Percentiles rank a stretch among this genome's conserved stretches.
These are phyloP conservation scores for Nymphalis io DNA, from an alignment of 1,140 invertebrate species.

Conservation along the genomic window DNA sequence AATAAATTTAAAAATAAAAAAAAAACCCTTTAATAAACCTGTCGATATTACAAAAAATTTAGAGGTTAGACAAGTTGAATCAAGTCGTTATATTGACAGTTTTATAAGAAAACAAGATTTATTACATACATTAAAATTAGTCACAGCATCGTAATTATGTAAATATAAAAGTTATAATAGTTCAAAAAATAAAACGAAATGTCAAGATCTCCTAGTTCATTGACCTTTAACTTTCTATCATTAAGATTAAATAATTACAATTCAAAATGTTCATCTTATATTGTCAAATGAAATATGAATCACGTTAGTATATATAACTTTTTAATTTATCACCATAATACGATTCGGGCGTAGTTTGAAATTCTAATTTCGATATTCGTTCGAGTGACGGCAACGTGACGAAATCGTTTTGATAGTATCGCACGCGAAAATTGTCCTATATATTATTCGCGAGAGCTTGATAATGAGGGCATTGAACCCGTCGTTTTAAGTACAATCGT, in stretches of 20 bases:
- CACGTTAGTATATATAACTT: background rate
- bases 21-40: slow-evolving; percentile 12
- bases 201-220: slow-evolving; percentile 37
- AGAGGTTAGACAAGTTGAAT: slow-evolving; percentile 17
- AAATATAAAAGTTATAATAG: background rate
- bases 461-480: slow-evolving; percentile 67
- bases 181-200: background rate
- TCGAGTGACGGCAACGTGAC: slow-evolving; percentile 27
- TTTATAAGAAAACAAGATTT: background rate
- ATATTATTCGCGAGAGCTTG: slow-evolving; percentile 68
- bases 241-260: slow-evolving; percentile 13
- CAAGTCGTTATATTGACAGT: background rate
- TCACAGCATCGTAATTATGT: background rate
- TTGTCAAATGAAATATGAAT: background rate
- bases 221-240: slow-evolving; percentile 55
- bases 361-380: slow-evolving; percentile 20
- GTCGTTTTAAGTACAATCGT: slow-evolving; percentile 47
- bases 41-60: slow-evolving; percentile 21
- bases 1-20: slow-evolving; percentile 23
- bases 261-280: background rate
- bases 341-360: slow-evolving; percentile 20
- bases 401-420: slow-evolving; percentile 43
- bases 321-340: slow-evolving; percentile 5
- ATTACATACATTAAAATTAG: slow-evolving; percentile 11
- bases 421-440: slow-evolving; percentile 63